Percentiles rank a stretch among this genome's conserved stretches.
Conservation (phyloP, 2,113 vertebrate species). For the Camelus bactrianus region DNA sequence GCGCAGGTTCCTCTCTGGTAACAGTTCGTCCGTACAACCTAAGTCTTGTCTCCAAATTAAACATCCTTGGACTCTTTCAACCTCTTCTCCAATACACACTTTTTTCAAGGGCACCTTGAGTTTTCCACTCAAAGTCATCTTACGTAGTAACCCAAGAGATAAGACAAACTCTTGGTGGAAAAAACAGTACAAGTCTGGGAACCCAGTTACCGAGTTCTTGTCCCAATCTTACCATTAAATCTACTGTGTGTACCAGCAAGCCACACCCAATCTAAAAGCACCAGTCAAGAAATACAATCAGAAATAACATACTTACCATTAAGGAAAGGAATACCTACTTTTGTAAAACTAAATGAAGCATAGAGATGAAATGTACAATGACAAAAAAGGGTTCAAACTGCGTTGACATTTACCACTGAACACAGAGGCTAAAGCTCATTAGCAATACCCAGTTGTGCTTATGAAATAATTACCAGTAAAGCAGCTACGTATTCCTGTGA, state of each 20-base stretch:
- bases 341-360: neutral
- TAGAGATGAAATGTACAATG: neutral
- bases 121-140: neutral
- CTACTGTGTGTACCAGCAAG: neutral
- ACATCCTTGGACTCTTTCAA: neutral
- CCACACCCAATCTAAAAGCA: neutral
- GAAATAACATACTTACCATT: neutral
- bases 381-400: slow-evolving; percentile 23
- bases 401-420: slow-evolving; percentile 48
- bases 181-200: neutral
- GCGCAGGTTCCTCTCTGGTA: neutral
- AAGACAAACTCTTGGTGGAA: neutral
- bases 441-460: slow-evolving; percentile 50
- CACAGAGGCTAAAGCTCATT: slow-evolving; percentile 8
- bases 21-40: neutral
- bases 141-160: neutral
- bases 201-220: neutral
- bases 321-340: neutral
- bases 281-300: slow-evolving; percentile 10
- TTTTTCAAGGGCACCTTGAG: neutral
- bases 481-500: slow-evolving; percentile 45
- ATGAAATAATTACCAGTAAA: slow-evolving; percentile 66
- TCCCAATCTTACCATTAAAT: neutral
- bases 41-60: neutral
- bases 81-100: neutral